A percentile compares a stretch with the other conserved stretches of the same genome.
Conservation (phyloP, 1,140 invertebrate genomes). For the Anastatus disparis region DNA sequence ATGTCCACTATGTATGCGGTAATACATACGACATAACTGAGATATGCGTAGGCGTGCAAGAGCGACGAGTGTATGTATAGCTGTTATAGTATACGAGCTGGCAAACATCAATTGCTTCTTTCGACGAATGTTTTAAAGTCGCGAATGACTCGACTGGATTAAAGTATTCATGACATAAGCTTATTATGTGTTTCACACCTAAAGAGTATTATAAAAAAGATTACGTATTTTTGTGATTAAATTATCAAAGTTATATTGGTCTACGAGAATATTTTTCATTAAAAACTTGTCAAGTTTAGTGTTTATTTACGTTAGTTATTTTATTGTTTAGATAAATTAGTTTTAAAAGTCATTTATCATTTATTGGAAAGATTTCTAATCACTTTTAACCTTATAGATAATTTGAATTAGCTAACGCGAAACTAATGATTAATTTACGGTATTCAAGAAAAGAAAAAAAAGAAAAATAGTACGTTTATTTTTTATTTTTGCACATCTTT, state of each 20-base stretch:
- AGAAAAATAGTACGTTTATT: too few species aligned
- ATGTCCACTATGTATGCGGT: too few species aligned
- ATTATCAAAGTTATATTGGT: not conserved
- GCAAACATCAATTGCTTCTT: constrained; percentile 1
- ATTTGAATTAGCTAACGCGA: too few species aligned
- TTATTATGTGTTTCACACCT: not conserved
- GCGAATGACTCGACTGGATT: constrained; percentile 8
- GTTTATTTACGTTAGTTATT: not conserved
- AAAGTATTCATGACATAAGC: constrained; percentile 21
- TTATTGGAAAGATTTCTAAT: too few species aligned
- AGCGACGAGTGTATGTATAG: not conserved
- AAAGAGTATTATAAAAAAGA: not conserved
- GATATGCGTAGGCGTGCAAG: constrained; percentile 16
- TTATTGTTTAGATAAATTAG: not conserved
- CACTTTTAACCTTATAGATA: too few species aligned
- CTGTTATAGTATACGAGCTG: not conserved
- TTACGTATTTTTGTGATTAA: not conserved
- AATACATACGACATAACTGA: constrained; percentile 16
- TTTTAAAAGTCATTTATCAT: not conserved
- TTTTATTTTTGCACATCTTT: too few species aligned
- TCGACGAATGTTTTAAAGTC: not conserved
- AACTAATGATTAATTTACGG: too few species aligned
- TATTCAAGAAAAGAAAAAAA: too few species aligned
- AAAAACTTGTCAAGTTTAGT: not conserved
- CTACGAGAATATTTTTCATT: not conserved